These are phyloP conservation scores for Rhombomys opimus DNA, from an alignment of 2,113 vertebrate genomes.

Conservation along the genomic window DNA sequence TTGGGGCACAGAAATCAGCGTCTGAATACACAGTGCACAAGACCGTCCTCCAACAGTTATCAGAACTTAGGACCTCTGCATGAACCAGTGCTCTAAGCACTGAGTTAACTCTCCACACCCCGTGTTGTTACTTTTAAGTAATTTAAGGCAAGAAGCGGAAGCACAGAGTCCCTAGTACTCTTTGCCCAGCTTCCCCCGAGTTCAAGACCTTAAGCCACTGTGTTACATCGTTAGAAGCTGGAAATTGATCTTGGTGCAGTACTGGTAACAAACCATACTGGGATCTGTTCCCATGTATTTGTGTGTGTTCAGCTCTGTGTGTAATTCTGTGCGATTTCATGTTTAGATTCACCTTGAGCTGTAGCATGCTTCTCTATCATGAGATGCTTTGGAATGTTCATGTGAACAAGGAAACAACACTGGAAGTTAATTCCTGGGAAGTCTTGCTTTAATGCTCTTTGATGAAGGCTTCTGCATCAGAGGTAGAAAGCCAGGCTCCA, in stretches of 20 bases:
- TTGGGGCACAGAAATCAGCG: no score
- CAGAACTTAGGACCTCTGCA: background rate
- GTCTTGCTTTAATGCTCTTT: constrained; percentile 12
- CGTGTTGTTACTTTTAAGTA: constrained; percentile 42
- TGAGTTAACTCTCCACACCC: background rate
- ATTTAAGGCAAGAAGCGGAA: background rate
- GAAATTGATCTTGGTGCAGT: background rate
- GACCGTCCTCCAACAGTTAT: no score
- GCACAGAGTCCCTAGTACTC: background rate
- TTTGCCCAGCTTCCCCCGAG: background rate
- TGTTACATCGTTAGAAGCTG: constrained; percentile 11
- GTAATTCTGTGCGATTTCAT: background rate
- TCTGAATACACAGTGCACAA: no score
- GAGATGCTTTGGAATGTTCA: constrained; percentile 23
- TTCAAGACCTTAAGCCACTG: background rate
- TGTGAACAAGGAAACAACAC: constrained; percentile 5
- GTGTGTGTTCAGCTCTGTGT: background rate
- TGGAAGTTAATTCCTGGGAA: constrained; percentile 37
- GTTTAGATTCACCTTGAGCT: constrained; percentile 15
- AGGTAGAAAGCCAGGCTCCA: background rate
- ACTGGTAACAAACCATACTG: background rate
- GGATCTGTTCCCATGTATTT: background rate
- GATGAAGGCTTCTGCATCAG: constrained; percentile 32
- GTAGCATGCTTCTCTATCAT: constrained; percentile 10
- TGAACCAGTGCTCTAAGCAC: background rate